phyloP scores from a whole-genome alignment of 2,888 invertebrate species.

The Salticus scenicus region DNA sequence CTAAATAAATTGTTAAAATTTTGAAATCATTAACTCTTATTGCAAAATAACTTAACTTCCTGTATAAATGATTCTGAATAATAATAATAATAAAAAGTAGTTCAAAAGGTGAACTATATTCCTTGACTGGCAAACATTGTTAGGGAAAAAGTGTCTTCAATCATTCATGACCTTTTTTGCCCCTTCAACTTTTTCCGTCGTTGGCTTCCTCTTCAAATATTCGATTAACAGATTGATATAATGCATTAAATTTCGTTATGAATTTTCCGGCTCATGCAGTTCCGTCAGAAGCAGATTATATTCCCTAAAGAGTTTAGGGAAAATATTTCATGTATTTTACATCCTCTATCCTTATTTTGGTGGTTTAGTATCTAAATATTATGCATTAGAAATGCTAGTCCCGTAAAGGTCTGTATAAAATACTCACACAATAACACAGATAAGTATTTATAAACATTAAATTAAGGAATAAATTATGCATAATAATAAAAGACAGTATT shows the following conservation, averaged over 20 bases:
- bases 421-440: no score
- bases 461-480: no score
- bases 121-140: no score
- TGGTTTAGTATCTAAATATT: conserved; percentile 35
- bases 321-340: not conserved
- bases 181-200: not conserved
- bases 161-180: conserved; percentile 7
- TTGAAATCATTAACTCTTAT: no score
- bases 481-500: no score
- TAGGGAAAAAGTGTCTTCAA: conserved; percentile 17
- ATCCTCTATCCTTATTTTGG: not conserved
- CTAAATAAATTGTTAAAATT: no score
- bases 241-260: conserved; percentile 53
- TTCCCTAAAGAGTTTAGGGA: not conserved
- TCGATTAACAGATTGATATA: conserved; percentile 55
- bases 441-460: no score
- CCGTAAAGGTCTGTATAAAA: no score
- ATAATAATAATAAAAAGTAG: no score
- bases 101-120: no score
- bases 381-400: conserved; percentile 36
- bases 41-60: no score
- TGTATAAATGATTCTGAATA: no score
- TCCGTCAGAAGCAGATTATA: conserved; percentile 24
- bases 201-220: conserved; percentile 42
- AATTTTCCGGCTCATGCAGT: conserved; percentile 21